A percentile compares a stretch with the other conserved stretches of the same genome.
Evolutionary conservation across 2,888 invertebrate genomes (phyloP).

Genomic region (Tortrix viridana): DNA sequence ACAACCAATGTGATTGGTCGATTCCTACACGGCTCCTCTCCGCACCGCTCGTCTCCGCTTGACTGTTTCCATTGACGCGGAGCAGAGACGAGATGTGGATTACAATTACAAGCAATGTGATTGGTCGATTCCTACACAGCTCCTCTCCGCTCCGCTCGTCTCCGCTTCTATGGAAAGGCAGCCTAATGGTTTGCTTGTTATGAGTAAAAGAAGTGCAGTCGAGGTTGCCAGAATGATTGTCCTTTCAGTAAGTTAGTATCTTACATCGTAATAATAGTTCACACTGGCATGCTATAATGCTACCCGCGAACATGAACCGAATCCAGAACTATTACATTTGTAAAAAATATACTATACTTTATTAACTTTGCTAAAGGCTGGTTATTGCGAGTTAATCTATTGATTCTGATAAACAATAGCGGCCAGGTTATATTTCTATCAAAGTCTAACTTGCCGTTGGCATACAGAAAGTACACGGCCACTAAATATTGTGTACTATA

Average conservation of each 20-base stretch:
- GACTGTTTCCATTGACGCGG: too few relatives aligned
- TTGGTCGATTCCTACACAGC: too few relatives aligned
- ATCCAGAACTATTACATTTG: slow-evolving; percentile 20
- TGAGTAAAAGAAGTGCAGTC: neutral
- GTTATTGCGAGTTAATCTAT: slow-evolving; percentile 16
- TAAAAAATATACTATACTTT: slow-evolving; percentile 18
- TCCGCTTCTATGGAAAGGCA: too few relatives aligned
- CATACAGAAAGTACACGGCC: neutral
- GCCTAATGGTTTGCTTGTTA: neutral
- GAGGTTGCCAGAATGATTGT: slow-evolving; percentile 9
- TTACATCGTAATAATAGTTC: slow-evolving; percentile 2
- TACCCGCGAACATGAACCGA: slow-evolving; percentile 21
- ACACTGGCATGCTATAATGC: slow-evolving; percentile 8
- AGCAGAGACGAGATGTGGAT: too few relatives aligned
- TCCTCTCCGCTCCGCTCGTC: too few relatives aligned
- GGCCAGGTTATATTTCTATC: slow-evolving; percentile 22
- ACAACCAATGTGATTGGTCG: too few relatives aligned
- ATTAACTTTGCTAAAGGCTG: slow-evolving; percentile 22
- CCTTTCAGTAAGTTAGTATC: neutral
- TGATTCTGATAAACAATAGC: slow-evolving; percentile 14
- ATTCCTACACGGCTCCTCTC: too few relatives aligned
- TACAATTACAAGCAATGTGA: too few relatives aligned
- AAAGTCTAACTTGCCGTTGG: slow-evolving; percentile 17
- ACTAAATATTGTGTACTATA: slow-evolving; percentile 10
- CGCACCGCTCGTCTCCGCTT: too few relatives aligned